Evolutionary conservation across 2,797 vertebrate species (phyloP).

Genomic region (Bradypodion pumilum): DNA sequence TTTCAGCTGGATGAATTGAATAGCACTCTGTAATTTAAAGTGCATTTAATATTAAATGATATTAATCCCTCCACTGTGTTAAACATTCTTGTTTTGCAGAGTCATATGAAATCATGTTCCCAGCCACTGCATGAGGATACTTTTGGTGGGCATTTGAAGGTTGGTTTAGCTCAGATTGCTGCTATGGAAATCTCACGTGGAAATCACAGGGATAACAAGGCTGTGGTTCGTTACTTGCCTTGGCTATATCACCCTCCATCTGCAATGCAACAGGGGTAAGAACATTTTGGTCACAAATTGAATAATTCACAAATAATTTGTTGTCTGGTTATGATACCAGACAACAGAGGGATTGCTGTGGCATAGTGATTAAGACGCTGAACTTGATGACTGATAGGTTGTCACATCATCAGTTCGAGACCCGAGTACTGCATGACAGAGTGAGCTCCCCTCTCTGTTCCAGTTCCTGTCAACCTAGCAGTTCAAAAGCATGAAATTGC

Average conservation of each 20-base stretch:
- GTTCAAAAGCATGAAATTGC: too few species aligned
- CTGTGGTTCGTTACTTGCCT: slow-evolving; percentile 93
- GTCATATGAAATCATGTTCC: slow-evolving; percentile 98
- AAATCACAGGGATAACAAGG: slow-evolving; percentile 98
- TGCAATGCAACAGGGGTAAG: slow-evolving; percentile 98
- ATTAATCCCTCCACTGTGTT: not conserved
- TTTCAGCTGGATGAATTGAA: too few species aligned
- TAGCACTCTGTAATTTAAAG: too few species aligned
- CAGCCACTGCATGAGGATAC: slow-evolving; percentile 98
- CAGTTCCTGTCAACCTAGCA: too few species aligned
- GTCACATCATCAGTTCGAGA: too few species aligned
- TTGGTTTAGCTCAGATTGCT: slow-evolving; percentile 95
- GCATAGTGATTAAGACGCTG: too few species aligned
- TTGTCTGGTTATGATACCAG: not conserved
- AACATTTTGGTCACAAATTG: slow-evolving; percentile 11
- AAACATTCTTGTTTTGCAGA: slow-evolving; percentile 76
- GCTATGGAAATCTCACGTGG: slow-evolving; percentile 98
- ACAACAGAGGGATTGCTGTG: too few species aligned
- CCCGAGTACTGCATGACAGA: too few species aligned
- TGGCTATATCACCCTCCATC: slow-evolving; percentile 99
- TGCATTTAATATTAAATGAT: not conserved
- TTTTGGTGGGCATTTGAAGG: slow-evolving; percentile 97
- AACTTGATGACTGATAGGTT: too few species aligned
- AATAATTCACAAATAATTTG: not conserved
- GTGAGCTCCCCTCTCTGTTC: too few species aligned